Conservation (phyloP, 37 sponge, comb jelly and placozoan genomes). For the Cladorhizidae sp. region DNA sequence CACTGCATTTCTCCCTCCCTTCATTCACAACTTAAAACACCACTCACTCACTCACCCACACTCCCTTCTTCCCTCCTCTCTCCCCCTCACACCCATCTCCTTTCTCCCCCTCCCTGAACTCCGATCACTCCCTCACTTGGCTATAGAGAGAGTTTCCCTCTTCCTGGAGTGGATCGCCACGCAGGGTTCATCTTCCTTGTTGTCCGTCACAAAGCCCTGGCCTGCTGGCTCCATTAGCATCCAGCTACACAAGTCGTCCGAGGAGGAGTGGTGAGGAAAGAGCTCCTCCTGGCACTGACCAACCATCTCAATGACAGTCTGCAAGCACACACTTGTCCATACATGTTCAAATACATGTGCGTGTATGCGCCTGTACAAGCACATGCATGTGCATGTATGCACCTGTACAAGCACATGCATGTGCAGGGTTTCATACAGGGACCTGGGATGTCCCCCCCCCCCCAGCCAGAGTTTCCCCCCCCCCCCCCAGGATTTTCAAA, state of each 20-base stretch:
- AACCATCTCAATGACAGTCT: constrained; percentile 56
- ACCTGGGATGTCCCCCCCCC: too few relatives aligned
- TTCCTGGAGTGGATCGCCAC: constrained; percentile 68
- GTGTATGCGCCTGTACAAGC: too few relatives aligned
- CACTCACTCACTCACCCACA: background rate
- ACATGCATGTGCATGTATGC: background rate
- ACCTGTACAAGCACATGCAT: too few relatives aligned
- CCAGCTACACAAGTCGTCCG: constrained; percentile 63
- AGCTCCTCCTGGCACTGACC: constrained; percentile 50
- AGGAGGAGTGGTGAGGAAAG: constrained; percentile 32
- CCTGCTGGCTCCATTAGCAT: constrained; percentile 77
- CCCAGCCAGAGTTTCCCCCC: too few relatives aligned
- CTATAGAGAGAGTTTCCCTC: constrained; percentile 48
- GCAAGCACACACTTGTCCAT: constrained; percentile 4
- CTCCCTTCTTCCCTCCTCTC: background rate
- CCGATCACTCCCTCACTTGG: constrained; percentile 28
- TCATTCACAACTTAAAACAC: too few relatives aligned
- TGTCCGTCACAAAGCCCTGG: constrained; percentile 43
- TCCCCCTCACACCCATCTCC: too few relatives aligned
- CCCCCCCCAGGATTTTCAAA: too few relatives aligned
- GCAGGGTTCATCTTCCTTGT: constrained; percentile 67
- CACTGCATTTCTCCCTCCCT: too few relatives aligned
- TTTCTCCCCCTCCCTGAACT: too few relatives aligned
- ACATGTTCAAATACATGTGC: too few relatives aligned
- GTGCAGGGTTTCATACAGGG: too few relatives aligned